Evolutionary conservation across 2,113 vertebrate species (phyloP).

Genomic region (Syrmaticus mikado): DNA sequence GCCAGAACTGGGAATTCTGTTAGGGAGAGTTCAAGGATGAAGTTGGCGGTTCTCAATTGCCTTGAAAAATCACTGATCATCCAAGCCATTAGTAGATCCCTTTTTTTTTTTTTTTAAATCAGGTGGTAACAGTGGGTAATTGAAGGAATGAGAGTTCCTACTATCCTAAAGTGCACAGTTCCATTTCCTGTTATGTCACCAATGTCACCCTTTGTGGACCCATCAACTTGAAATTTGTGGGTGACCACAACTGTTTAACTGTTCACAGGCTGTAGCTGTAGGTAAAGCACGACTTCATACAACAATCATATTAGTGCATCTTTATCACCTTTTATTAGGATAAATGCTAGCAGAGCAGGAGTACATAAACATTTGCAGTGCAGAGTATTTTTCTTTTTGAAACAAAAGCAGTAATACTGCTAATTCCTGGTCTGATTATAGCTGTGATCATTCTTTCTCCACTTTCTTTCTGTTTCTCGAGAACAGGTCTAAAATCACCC

Average conservation of each 20-base stretch:
- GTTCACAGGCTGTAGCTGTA: not conserved
- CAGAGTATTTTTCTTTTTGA: not conserved
- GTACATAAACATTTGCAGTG: not conserved
- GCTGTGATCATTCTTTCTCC: not conserved
- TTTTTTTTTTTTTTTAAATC: not conserved
- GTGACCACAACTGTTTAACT: not conserved
- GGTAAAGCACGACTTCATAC: not conserved
- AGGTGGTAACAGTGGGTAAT: not conserved
- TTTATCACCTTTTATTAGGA: not conserved
- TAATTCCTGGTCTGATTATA: not conserved
- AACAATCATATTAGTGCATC: not conserved
- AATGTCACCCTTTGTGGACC: not conserved
- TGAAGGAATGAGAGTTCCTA: not conserved
- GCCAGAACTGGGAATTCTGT: not conserved
- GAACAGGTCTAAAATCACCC: accelerated
- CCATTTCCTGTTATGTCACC: not conserved
- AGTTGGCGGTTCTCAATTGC: not conserved
- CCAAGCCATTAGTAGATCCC: not conserved
- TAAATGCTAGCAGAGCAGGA: not conserved
- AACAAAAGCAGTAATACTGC: not conserved
- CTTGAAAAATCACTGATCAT: not conserved
- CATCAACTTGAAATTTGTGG: not conserved
- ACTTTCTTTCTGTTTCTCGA: not conserved
- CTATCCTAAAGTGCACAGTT: not conserved
- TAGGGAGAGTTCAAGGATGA: not conserved